Evolutionary conservation across 1,140 invertebrate species (phyloP), one percentile per base, ranked within the genome.

Genomic region (Meloidogyne floridensis): DNA sequence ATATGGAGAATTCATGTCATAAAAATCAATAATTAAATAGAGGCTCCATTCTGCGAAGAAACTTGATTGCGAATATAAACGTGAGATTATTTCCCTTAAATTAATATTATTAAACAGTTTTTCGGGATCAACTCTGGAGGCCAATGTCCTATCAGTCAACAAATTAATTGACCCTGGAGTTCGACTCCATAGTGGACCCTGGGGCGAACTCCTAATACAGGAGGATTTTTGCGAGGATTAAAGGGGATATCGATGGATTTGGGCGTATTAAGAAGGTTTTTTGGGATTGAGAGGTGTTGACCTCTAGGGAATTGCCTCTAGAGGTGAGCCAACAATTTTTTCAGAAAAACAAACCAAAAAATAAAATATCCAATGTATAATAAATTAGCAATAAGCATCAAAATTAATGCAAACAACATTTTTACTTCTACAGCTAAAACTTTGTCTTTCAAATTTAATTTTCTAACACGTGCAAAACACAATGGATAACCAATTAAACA

Each of bases 1-100:
- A n/a, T 78, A 78, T 32, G 76, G 76, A 7, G 47, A 69, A 47
- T 78, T 78, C 76, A 78, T 78, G 47, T 78, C 76, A 70, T 78
- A 78, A 78, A 78, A 78, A 47, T 78, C 76, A 47, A 78, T 47
- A n/a, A 78, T 78, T 47, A 78, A 51, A 32, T 78, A 78, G 3
- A 78, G 76, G n/a, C 18, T 65, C 76, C 76, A 78, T 47, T 78
- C 76, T 3, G 76, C 56, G n/a, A 59, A 47, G 43, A 54, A n/a
- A 13, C 43, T 54, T 54, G n/a, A 74, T n/a, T 74, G n/a, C 6
- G 72, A 54, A 74, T 32, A 18, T 5, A n/a, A 51, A 54, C 72
- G 72, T 51, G 72, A 74, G n/a, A 20, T 47, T 32, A 74, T 20
- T 15, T 54, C 53, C 72, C 72, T 74, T 47, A 47, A 74, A 32